Percentiles rank a stretch among this genome's conserved stretches.
Conservation (phyloP, 2,797 vertebrate genomes). For the Sebastes cheni region DNA sequence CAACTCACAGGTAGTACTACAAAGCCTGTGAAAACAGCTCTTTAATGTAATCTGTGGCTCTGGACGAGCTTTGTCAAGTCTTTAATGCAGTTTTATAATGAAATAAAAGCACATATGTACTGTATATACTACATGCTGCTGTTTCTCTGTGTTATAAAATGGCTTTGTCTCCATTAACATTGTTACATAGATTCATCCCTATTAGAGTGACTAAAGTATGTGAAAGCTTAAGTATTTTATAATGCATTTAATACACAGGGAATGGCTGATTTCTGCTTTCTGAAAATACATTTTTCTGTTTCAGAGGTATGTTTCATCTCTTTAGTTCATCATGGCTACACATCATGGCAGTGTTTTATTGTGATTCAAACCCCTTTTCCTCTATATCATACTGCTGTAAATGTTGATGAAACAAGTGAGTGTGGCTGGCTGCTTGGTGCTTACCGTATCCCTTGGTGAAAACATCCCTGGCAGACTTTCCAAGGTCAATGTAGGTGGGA, state of each 20-base stretch:
- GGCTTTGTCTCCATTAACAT: rapidly evolving
- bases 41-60: background rate
- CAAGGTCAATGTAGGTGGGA: constrained; percentile 92
- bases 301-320: too few relatives aligned
- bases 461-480: constrained; percentile 95
- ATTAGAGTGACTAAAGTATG: too few relatives aligned
- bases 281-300: background rate
- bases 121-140: background rate
- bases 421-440: constrained; percentile 30
- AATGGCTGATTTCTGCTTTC: background rate
- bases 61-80: background rate
- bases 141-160: background rate
- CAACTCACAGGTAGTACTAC: background rate
- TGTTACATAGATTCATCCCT: background rate
- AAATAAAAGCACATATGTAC: background rate
- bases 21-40: background rate
- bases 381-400: background rate
- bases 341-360: too few relatives aligned
- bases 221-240: background rate
- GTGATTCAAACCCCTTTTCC: background rate
- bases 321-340: too few relatives aligned
- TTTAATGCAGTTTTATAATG: background rate
- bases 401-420: background rate
- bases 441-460: constrained; percentile 98
- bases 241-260: background rate